Evolutionary conservation across 2,888 invertebrate genomes (phyloP).

Genomic region (Zaprionus bogoriensis): DNA sequence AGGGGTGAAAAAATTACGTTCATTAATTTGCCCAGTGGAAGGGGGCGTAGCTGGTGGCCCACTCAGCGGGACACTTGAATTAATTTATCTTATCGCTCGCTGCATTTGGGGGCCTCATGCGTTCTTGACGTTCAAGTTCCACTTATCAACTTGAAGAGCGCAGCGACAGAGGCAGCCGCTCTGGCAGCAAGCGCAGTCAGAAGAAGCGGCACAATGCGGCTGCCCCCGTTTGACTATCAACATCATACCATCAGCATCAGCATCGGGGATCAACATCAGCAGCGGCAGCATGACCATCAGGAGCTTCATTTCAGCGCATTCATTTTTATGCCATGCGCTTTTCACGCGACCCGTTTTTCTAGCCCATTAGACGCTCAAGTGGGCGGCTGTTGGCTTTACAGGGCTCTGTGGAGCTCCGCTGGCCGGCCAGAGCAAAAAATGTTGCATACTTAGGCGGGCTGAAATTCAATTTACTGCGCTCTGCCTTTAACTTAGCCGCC

Average conservation of each 20-base stretch:
- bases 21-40: slow-evolving; percentile 46
- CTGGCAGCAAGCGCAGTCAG: slow-evolving; percentile 6
- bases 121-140: slow-evolving; percentile 71
- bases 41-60: background rate
- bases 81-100: slow-evolving; percentile 70
- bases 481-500: slow-evolving; percentile 41
- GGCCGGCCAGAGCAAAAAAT: slow-evolving; percentile 41
- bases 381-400: slow-evolving; percentile 24
- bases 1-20: slow-evolving; percentile 48
- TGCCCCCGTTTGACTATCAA: too few relatives aligned
- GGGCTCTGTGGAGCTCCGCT: background rate
- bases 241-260: slow-evolving; percentile 6
- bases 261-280: slow-evolving; percentile 13
- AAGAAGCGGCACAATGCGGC: too few relatives aligned
- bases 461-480: slow-evolving; percentile 57
- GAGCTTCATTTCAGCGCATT: slow-evolving; percentile 60
- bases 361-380: slow-evolving; percentile 55
- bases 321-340: slow-evolving; percentile 64
- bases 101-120: slow-evolving; percentile 58
- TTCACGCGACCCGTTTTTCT: slow-evolving; percentile 60
- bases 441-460: slow-evolving; percentile 57
- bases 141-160: slow-evolving; percentile 62
- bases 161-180: slow-evolving; percentile 13
- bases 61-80: slow-evolving; percentile 55
- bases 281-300: slow-evolving; percentile 32